phyloP scores from a whole-genome alignment of 2,113 vertebrate species.

The Terrapene triunguis region DNA sequence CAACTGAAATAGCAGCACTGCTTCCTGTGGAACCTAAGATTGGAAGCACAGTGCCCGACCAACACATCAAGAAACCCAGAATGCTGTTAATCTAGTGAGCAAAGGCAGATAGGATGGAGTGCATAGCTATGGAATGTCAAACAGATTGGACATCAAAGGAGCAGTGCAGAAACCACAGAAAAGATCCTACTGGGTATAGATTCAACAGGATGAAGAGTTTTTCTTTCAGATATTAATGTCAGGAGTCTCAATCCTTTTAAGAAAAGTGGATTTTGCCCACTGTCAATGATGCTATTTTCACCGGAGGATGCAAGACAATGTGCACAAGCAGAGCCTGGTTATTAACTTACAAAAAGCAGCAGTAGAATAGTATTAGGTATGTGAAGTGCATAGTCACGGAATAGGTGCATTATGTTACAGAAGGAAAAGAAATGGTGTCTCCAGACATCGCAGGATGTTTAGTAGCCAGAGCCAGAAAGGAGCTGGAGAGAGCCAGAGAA shows the following conservation, averaged over 20 bases:
- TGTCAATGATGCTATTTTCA: neutral
- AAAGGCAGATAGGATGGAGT: neutral
- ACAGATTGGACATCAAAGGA: neutral
- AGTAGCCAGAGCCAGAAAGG: neutral
- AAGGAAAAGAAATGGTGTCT: neutral
- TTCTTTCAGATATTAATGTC: neutral
- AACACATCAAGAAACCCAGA: neutral
- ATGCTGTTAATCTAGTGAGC: neutral
- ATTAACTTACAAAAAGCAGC: neutral
- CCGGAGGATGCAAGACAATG: neutral
- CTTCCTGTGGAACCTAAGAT: neutral
- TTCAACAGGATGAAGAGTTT: neutral
- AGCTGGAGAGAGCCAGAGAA: neutral
- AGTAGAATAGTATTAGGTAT: neutral
- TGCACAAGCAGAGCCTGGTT: neutral
- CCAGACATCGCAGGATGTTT: neutral
- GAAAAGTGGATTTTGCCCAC: neutral
- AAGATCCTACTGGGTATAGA: neutral
- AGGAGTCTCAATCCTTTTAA: neutral
- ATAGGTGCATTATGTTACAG: neutral
- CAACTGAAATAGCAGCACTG: neutral
- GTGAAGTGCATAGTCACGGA: neutral
- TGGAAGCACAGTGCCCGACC: neutral
- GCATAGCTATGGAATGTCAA: neutral
- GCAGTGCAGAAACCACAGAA: rapidly evolving